Conservation (phyloP, 1,140 invertebrate genomes). For the Platyura marginata region DNA sequence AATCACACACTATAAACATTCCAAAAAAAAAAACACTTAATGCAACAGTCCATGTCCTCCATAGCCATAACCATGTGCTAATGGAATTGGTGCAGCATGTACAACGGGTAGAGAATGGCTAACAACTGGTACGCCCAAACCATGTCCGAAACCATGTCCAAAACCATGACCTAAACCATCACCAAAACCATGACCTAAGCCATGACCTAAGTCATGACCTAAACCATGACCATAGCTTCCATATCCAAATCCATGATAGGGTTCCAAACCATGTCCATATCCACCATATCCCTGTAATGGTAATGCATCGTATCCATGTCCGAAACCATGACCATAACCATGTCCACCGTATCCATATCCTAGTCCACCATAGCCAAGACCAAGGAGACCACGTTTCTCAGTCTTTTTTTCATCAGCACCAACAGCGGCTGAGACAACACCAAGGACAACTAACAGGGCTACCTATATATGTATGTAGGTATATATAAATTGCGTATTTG, state of each 20-base stretch:
- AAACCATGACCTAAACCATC: background rate
- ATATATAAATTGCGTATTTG: too few relatives aligned
- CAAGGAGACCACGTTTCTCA: slow-evolving; percentile 2
- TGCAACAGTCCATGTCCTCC: background rate
- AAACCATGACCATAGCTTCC: background rate
- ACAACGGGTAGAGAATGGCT: slow-evolving; percentile 4
- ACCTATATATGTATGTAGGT: too few relatives aligned
- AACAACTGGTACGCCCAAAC: background rate
- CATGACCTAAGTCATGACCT: background rate
- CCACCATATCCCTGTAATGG: background rate
- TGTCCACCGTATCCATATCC: background rate
- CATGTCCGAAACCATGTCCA: background rate
- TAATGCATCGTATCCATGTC: background rate
- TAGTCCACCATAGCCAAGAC: slow-evolving; percentile 1
- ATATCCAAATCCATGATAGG: background rate
- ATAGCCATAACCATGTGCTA: slow-evolving; percentile 3
- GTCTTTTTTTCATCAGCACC: slow-evolving; percentile 2
- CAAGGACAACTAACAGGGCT: background rate
- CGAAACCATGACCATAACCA: background rate
- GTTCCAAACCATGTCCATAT: background rate
- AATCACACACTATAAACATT: background rate
- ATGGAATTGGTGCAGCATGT: slow-evolving; percentile 8
- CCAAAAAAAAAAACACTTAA: background rate
- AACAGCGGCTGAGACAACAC: background rate
- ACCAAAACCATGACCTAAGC: background rate